phyloP scores from a whole-genome alignment of 1,140 invertebrate species.

The Penaeus chinensis region DNA sequence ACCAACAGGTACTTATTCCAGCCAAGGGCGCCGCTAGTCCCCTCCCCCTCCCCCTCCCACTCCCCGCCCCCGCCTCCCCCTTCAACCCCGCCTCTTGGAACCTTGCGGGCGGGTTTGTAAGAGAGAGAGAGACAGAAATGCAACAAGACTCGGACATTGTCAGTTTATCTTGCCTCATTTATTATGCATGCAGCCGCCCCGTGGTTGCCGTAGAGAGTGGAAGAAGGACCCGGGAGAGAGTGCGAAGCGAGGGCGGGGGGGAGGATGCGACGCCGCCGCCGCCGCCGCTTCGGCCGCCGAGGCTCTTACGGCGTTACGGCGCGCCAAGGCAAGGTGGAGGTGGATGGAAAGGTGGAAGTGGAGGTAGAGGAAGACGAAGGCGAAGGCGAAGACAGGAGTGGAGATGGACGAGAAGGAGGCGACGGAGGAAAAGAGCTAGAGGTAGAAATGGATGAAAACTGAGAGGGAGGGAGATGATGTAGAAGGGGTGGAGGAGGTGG shows the following conservation, averaged over 20 bases:
- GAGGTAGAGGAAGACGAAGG: neutral
- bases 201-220: neutral
- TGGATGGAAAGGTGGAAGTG: neutral
- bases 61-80: neutral
- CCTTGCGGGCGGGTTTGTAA: no score
- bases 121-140: no score
- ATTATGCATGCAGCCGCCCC: conserved; percentile 15
- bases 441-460: no score
- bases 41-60: no score
- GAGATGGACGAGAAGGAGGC: neutral
- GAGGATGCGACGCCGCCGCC: neutral
- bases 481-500: neutral
- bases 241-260: neutral
- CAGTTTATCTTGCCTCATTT: conserved; percentile 17
- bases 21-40: no score
- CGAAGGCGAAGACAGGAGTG: no score
- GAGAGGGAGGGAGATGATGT: neutral
- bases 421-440: neutral
- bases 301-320: no score
- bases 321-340: no score
- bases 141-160: no score
- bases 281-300: no score
- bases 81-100: no score
- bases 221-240: neutral
- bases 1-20: neutral